phyloP scores from a whole-genome alignment of 2,113 vertebrate species.

The Caranx ignobilis region DNA sequence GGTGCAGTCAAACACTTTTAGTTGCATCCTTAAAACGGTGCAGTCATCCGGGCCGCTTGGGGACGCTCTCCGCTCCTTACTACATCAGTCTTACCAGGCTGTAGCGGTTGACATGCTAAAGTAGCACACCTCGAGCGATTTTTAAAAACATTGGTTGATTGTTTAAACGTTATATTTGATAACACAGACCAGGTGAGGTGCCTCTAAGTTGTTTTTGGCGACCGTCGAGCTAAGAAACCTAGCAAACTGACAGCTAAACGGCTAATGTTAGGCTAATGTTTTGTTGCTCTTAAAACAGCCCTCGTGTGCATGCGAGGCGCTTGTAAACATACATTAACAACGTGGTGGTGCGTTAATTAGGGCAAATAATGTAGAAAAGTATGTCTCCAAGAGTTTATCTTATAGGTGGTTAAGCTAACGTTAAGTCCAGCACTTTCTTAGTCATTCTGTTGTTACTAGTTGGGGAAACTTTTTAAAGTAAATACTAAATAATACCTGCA shows the following conservation, averaged over 20 bases:
- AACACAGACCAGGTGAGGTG: background rate
- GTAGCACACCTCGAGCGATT: background rate
- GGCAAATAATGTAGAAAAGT: background rate
- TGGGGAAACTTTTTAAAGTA: background rate
- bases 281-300: background rate
- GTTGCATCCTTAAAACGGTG: background rate
- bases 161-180: background rate
- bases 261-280: background rate
- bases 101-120: background rate
- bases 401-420: background rate
- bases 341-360: background rate
- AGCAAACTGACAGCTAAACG: background rate
- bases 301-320: background rate
- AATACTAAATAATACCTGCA: background rate
- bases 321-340: background rate
- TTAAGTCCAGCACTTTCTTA: background rate
- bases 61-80: slow-evolving; percentile 26
- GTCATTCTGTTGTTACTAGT: background rate
- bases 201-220: no score
- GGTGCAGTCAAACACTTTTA: background rate
- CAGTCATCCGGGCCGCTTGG: slow-evolving; percentile 62
- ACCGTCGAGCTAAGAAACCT: background rate
- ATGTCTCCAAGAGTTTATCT: no score
- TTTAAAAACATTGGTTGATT: background rate
- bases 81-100: no score